Conservation (phyloP, 2,113 vertebrate species). For the Malurus melanocephalus region DNA sequence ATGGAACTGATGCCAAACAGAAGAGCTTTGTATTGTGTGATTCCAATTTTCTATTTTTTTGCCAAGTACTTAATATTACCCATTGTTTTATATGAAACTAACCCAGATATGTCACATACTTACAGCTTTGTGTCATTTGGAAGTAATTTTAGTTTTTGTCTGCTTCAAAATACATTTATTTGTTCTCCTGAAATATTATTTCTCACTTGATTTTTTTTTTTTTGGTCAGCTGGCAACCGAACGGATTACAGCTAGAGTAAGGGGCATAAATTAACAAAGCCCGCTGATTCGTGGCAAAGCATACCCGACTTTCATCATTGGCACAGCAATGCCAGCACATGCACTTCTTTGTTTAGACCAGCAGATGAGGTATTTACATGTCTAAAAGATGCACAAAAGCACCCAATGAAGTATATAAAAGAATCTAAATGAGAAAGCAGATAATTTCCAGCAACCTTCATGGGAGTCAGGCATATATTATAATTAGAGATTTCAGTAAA, state of each 20-base stretch:
- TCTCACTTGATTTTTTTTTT: constrained; percentile 8
- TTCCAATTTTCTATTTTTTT: constrained; percentile 48
- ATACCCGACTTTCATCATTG: not conserved
- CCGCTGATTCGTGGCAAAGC: not conserved
- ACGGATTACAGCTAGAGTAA: not conserved
- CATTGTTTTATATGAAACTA: constrained; percentile 26
- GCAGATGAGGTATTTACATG: not conserved
- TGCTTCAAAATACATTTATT: constrained; percentile 53
- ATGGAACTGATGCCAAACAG: constrained; percentile 61
- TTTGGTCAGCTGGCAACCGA: constrained; percentile 56
- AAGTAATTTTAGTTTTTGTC: constrained; percentile 47
- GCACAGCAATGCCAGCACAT: not conserved
- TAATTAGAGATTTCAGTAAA: not conserved
- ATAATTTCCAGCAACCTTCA: not conserved
- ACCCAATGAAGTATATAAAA: not conserved
- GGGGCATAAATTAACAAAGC: not conserved
- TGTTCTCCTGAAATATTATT: constrained; percentile 22
- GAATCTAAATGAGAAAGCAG: not conserved
- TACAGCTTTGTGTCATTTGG: not conserved
- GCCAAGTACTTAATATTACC: constrained; percentile 23
- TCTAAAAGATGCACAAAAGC: not conserved
- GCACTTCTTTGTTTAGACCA: not conserved
- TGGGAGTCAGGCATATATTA: not conserved
- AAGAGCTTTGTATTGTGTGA: constrained; percentile 42
- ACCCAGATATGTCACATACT: constrained; percentile 16